Conservation (phyloP, 2,113 vertebrate species). For the Dunckerocampus dactyliophorus region DNA sequence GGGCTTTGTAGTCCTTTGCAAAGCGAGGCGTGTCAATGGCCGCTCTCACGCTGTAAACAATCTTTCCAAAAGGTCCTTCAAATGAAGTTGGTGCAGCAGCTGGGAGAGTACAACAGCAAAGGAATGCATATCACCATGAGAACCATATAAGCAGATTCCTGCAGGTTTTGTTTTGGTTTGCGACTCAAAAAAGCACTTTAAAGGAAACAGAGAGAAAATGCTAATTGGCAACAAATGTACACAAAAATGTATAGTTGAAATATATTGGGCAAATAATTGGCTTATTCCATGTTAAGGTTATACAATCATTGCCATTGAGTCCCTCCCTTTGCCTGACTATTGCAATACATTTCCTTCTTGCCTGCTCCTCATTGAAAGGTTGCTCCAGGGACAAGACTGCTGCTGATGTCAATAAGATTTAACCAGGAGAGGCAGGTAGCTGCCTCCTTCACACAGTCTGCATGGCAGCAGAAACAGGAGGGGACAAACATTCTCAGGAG, state of each 20-base stretch:
- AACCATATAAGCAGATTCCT: constrained; percentile 12
- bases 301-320: not conserved
- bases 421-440: constrained; percentile 8
- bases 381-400: constrained; percentile 19
- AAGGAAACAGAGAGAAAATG: not conserved
- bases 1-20: constrained; percentile 89
- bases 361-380: constrained; percentile 17
- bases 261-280: not conserved
- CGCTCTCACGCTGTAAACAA: constrained; percentile 82
- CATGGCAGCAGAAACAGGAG: constrained; percentile 12
- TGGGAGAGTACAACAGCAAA: constrained; percentile 39
- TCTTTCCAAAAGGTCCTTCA: constrained; percentile 92
- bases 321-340: not conserved
- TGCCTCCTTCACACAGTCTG: constrained; percentile 24
- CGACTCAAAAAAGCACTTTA: too few species aligned
- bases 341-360: constrained; percentile 3
- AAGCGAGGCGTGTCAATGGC: constrained; percentile 90
- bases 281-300: not conserved
- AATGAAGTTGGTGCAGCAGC: constrained; percentile 88
- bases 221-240: too few species aligned
- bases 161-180: constrained; percentile 7
- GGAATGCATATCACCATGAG: not conserved
- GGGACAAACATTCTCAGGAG: not conserved
- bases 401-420: constrained; percentile 45
- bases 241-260: too few species aligned